Conservation (phyloP, 2,888 invertebrate genomes). For the Brachyptera putata region DNA sequence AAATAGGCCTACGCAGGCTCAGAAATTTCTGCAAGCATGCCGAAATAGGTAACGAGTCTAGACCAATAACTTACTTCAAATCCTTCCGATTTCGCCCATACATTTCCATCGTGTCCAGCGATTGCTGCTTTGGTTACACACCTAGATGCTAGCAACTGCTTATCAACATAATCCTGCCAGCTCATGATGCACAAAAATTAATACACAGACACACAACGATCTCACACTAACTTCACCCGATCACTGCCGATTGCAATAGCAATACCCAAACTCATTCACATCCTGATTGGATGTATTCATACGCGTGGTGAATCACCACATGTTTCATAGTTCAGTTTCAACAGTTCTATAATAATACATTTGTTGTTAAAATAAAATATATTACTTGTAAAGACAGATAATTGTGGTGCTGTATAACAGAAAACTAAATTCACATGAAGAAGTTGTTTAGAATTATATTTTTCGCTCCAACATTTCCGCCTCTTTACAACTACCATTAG, state of each 20-base stretch:
- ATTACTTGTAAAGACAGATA: too few species aligned
- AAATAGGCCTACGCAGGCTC: too few species aligned
- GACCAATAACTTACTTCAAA: constrained; percentile 88
- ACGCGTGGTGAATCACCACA: constrained; percentile 28
- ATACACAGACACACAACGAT: constrained; percentile 27
- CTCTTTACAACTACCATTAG: too few species aligned
- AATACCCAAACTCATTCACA: background rate
- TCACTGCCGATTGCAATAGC: constrained; percentile 30
- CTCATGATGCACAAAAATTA: constrained; percentile 62
- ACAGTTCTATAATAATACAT: too few species aligned
- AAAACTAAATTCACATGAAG: too few species aligned
- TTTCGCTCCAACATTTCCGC: too few species aligned
- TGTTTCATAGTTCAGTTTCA: background rate
- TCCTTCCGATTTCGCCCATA: constrained; percentile 91
- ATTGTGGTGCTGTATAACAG: too few species aligned
- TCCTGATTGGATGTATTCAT: constrained; percentile 26
- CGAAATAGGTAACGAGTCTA: too few species aligned
- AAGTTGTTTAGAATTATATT: too few species aligned
- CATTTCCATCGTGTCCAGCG: constrained; percentile 91
- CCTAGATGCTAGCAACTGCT: constrained; percentile 91
- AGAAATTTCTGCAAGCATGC: too few species aligned
- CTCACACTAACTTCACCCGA: constrained; percentile 33
- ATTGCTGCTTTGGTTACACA: constrained; percentile 94
- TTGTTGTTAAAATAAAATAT: too few species aligned
- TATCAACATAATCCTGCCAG: constrained; percentile 98